phyloP scores from a whole-genome alignment of 1,140 invertebrate genomes.

The Eulimnadia texana region DNA sequence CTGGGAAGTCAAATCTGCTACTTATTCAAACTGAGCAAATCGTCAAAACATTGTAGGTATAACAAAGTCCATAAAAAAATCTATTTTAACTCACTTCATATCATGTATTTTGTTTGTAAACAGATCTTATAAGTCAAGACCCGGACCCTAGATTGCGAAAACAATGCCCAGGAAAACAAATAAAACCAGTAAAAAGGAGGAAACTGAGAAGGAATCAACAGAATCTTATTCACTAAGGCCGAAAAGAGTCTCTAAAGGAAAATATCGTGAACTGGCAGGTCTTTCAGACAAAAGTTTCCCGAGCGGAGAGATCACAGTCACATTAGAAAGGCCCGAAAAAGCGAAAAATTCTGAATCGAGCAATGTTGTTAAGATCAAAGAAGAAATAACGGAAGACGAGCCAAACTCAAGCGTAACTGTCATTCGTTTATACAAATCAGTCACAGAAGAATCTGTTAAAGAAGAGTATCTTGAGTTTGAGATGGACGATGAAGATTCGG shows the following conservation, averaged over 20 bases:
- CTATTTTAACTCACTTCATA: no score
- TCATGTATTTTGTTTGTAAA: no score
- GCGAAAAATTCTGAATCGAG: neutral
- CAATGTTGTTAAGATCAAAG: no score
- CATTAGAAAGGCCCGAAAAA: neutral
- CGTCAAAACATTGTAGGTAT: no score
- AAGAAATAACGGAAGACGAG: no score
- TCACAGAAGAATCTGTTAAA: neutral
- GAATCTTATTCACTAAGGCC: neutral
- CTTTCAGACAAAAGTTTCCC: neutral
- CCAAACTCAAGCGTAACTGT: neutral
- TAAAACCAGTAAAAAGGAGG: neutral
- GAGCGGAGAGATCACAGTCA: neutral
- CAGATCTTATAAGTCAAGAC: no score
- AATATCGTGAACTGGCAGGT: neutral
- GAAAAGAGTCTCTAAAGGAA: neutral
- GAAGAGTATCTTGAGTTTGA: neutral
- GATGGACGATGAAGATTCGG: neutral
- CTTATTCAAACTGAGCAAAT: no score
- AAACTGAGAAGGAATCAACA: neutral
- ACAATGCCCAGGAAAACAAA: neutral
- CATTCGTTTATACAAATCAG: neutral
- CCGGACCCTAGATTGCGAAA: neutral
- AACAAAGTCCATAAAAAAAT: no score
- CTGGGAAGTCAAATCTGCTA: neutral